Conservation (phyloP, 2,797 vertebrate genomes). For the Trachurus trachurus region DNA sequence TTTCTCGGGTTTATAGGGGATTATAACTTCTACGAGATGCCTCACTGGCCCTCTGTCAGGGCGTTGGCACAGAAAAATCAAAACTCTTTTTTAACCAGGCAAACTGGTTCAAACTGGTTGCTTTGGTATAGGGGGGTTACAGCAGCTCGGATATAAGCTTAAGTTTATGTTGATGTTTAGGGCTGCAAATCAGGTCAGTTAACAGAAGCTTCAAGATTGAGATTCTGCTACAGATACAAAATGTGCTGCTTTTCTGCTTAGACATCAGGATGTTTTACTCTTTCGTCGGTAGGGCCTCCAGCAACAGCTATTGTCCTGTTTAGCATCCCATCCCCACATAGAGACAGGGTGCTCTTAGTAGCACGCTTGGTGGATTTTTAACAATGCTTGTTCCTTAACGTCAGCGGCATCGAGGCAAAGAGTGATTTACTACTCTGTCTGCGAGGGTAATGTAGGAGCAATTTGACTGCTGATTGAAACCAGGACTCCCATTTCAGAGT, state of each 20-base stretch:
- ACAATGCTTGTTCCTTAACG: conserved; percentile 76
- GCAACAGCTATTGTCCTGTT: conserved; percentile 63
- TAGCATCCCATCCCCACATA: conserved; percentile 60
- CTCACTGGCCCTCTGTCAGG: conserved; percentile 75
- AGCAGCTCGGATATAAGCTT: conserved; percentile 22
- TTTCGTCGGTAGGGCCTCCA: conserved; percentile 32
- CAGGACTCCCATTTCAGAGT: conserved; percentile 86
- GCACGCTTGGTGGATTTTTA: conserved; percentile 75
- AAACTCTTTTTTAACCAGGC: conserved; percentile 72
- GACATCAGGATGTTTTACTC: conserved; percentile 50
- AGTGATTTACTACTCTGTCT: conserved; percentile 81
- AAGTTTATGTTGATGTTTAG: conserved; percentile 42
- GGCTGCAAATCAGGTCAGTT: conserved; percentile 26
- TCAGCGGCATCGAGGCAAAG: conserved; percentile 71
- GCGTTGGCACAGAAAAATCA: conserved; percentile 79
- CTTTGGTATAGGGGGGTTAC: conserved; percentile 29
- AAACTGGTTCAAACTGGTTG: conserved; percentile 76
- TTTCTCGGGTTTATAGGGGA: conserved; percentile 80
- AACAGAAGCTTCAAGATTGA: conserved; percentile 18
- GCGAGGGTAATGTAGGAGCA: conserved; percentile 83
- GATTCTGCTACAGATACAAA: conserved; percentile 5
- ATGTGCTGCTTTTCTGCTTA: conserved; percentile 43
- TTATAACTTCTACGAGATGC: conserved; percentile 75
- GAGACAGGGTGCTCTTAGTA: conserved; percentile 59
- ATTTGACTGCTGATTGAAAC: conserved; percentile 90